phyloP scores from a whole-genome alignment of 2,113 vertebrate species.

The Parus major region DNA sequence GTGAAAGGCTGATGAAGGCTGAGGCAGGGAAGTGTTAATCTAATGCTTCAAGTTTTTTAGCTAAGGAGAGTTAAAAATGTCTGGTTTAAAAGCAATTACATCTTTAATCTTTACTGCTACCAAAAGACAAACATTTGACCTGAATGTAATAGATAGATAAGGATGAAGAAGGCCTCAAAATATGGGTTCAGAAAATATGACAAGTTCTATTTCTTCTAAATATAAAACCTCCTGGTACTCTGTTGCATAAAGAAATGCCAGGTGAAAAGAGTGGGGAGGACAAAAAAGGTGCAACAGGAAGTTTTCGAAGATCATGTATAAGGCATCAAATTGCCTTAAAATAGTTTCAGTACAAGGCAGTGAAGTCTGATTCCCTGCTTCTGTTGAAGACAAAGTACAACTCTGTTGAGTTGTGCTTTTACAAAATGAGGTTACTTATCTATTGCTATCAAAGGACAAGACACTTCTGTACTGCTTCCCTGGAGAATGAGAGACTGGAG shows the following conservation, averaged over 20 bases:
- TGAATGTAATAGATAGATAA: background rate
- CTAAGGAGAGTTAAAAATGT: background rate
- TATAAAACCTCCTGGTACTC: background rate
- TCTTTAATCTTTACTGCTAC: background rate
- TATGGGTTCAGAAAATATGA: background rate
- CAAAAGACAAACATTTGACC: background rate
- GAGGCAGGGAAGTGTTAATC: background rate
- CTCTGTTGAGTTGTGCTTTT: slow-evolving; percentile 39
- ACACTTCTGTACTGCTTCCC: slow-evolving; percentile 44
- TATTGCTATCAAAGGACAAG: slow-evolving; percentile 42
- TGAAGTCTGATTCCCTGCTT: slow-evolving; percentile 33
- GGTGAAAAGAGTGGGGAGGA: background rate
- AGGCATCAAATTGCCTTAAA: background rate
- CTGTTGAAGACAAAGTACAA: slow-evolving; percentile 46
- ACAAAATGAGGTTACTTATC: slow-evolving; percentile 58
- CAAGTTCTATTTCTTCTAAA: background rate
- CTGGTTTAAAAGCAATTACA: background rate
- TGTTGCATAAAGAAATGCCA: background rate
- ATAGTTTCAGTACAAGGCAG: background rate
- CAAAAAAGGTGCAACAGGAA: background rate
- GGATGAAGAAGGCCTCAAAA: background rate
- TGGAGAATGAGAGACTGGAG: background rate
- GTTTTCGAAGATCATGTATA: background rate
- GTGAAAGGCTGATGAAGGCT: background rate
- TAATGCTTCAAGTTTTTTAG: background rate